Base-by-base conservation (phyloP, 2,888 invertebrate genomes). In the Formica aserva region DNA sequence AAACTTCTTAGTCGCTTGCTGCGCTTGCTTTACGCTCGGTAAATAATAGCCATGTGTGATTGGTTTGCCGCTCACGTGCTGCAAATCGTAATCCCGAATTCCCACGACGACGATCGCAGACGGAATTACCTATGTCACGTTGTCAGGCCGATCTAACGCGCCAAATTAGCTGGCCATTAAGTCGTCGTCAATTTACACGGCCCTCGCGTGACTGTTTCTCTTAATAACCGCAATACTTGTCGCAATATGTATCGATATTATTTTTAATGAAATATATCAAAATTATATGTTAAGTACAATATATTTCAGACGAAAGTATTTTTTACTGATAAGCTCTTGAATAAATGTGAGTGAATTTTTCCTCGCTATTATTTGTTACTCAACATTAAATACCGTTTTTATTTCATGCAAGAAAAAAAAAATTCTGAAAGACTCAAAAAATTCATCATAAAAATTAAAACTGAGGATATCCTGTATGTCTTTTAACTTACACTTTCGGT, bases 41-140 rank as follows among this genome's bases (percentile, higher is more conserved):
- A 78, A 78, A 78, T 78, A 78, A 78, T 57, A 78, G 69, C 55
- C 29, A 67, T 15, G 38, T 29, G 57, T 22, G 69, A 77, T 77
- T 77, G 77, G 69, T 77, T 77, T 41, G 32, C 41, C 5, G 57
- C 55, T 77, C 66, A 77, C 76, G 66, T 66, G 76, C 76, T 52
- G 66, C 52, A 77, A 77, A 77, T 77, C 52, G 76, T 41, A 77
- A 77, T 77, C n/a, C 57, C 41, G 57, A 77, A 77, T 57, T 77
- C 66, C 66, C 76, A 4, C 38, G 52, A 66, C 75, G 63, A 63
- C 63, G 26, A 74, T 77, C 55, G 67, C 52, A 38, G 35, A 26
- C 3, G 11, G 22, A 77, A 77, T 77, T 77, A 63, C 41, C 57
- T 9, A 22, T 69, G 67, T 67, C 77, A 57, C 67, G n/a, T 77